Evolutionary conservation across 2,797 vertebrate genomes (phyloP).

Genomic region (Scolopax bukidnonensis): DNA sequence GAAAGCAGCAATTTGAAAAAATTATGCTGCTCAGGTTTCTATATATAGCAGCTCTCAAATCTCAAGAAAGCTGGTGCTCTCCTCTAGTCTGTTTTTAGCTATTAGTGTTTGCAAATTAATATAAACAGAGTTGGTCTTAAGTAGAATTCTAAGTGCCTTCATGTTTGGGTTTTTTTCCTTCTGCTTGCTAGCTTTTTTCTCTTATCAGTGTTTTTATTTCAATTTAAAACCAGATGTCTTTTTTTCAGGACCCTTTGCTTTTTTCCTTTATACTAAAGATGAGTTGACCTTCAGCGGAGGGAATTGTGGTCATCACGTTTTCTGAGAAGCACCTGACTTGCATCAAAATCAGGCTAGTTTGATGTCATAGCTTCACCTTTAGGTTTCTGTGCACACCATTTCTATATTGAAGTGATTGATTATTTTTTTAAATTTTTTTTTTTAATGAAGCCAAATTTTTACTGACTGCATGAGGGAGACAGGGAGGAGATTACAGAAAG

Average conservation of each 20-base stretch:
- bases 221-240: neutral
- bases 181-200: neutral
- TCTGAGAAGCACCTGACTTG: constrained; percentile 4
- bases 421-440: neutral
- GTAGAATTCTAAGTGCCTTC: neutral
- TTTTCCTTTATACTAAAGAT: neutral
- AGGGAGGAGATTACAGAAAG: neutral
- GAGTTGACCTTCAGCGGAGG: neutral
- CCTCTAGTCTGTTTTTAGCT: constrained; percentile 34
- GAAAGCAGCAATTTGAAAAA: constrained; percentile 46
- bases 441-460: constrained; percentile 35
- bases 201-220: neutral
- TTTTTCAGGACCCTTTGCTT: neutral
- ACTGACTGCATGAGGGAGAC: neutral
- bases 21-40: constrained; percentile 15
- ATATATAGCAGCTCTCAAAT: constrained; percentile 38
- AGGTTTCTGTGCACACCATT: neutral
- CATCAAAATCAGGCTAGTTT: neutral
- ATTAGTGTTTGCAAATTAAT: constrained; percentile 38
- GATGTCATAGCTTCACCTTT: constrained; percentile 50
- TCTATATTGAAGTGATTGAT: neutral
- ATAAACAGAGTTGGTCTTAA: constrained; percentile 32
- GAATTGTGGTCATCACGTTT: neutral
- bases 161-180: neutral
- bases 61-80: neutral